Evolutionary conservation across 1,140 invertebrate genomes (phyloP), one percentile per base, ranked within the genome.

Genomic region (Brachionus angularis): DNA sequence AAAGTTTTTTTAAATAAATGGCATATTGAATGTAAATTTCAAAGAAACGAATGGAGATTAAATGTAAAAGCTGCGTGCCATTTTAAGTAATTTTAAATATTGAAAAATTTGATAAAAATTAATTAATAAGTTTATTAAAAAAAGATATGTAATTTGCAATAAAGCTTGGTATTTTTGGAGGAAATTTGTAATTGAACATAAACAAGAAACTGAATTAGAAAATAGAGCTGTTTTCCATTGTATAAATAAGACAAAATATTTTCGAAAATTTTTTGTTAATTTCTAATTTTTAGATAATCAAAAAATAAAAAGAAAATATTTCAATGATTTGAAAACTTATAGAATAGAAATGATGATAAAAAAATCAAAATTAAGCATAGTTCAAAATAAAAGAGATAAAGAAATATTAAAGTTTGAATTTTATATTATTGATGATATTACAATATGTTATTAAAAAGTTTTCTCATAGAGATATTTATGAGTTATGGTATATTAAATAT

Each of bases 51-150:
- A 23, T 67, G 62, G 62, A 46, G 62, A 46, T 23, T 67, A 16
- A 67, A 67, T 50, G 62, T 67, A 14, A 67, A 67, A 67, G 62
- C 62, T 10, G 62, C 46, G 5, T 67, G 62, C 29, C 62, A 67
- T 42, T 46, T 25, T 23, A 46, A 50, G 62, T 67, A 67, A 1
- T 16, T 18, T n/a, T 23, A 5, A n/a, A n/a, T n/a, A n/a, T n/a
- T n/a, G n/a, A n/a, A n/a, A n/a, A n/a, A n/a, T n/a, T n/a, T n/a
- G n/a, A n/a, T n/a, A n/a, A n/a, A n/a, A n/a, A n/a, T n/a, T n/a
- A n/a, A n/a, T n/a, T n/a, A n/a, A 42, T 42, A 10, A 10, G 16
- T 42, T 16, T 42, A 10, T 10, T 42, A 10, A 42, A 42, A 18
- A 27, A 33, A 67, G 62, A n/a, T 67, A 67, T 47, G 42, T 67